Evolutionary conservation across 2,113 vertebrate species (phyloP).

Genomic region (Elanus axillaris): DNA sequence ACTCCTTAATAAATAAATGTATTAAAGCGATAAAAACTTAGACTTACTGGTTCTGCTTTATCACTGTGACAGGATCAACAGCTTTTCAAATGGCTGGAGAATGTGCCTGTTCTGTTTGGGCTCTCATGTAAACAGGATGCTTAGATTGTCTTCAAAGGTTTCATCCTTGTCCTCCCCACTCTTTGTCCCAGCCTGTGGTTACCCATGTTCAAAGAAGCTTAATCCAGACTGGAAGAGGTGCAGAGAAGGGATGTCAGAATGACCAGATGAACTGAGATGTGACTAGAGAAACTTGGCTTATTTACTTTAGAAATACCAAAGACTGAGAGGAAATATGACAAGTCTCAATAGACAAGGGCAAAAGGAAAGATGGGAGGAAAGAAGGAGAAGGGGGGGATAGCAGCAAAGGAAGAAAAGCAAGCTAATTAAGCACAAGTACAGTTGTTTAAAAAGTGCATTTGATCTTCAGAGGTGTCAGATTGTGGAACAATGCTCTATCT

Average conservation of each 20-base stretch:
- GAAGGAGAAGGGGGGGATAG: background rate
- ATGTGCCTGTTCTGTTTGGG: background rate
- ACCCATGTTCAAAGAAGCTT: background rate
- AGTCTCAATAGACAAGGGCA: background rate
- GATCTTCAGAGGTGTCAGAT: background rate
- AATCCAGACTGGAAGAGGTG: background rate
- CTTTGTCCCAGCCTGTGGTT: background rate
- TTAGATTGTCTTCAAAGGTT: background rate
- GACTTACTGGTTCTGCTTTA: background rate
- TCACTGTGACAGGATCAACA: background rate
- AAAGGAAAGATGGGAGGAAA: background rate
- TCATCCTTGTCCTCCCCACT: background rate
- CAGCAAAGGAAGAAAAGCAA: background rate
- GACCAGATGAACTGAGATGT: background rate
- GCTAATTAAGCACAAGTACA: background rate
- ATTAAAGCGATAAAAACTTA: background rate
- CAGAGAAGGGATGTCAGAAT: background rate
- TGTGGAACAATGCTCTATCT: background rate
- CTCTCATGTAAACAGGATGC: background rate
- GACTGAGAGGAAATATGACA: background rate
- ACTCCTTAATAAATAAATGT: background rate
- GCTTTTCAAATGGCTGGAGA: background rate
- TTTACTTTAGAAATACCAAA: background rate
- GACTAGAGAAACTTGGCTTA: background rate
- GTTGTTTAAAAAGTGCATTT: background rate